phyloP scores from a whole-genome alignment of 37 sponge, comb jelly and placozoan genomes.

The Cladorhizidae sp. region DNA sequence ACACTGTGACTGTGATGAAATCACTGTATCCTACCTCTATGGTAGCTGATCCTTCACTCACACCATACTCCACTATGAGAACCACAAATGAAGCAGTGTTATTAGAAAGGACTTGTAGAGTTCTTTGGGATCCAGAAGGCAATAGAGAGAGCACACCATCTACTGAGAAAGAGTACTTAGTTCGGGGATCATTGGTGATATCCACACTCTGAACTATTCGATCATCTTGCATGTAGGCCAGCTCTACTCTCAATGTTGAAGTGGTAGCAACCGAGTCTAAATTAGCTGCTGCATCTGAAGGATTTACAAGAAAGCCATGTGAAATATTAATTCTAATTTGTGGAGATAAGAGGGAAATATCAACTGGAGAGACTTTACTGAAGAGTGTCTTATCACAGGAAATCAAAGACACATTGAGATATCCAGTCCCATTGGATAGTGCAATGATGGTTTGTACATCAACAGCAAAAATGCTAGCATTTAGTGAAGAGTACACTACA shows the following conservation, averaged over 20 bases:
- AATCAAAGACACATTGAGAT: constrained; percentile 43
- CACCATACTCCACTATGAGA: background rate
- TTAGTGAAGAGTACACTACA: constrained; percentile 21
- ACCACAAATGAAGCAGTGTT: background rate
- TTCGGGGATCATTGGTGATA: constrained; percentile 14
- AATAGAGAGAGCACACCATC: constrained; percentile 7
- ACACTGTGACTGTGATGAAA: constrained; percentile 5
- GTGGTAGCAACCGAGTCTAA: constrained; percentile 3
- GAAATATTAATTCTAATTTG: constrained; percentile 11
- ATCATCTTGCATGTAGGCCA: constrained; percentile 10
- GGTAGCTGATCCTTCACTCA: background rate
- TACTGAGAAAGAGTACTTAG: background rate
- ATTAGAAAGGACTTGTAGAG: background rate
- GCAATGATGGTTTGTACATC: constrained; percentile 14
- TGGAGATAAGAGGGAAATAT: constrained; percentile 19
- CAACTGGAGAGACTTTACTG: background rate
- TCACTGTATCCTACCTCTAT: constrained; percentile 30
- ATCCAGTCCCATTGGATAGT: constrained; percentile 29
- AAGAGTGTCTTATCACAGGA: constrained; percentile 4
- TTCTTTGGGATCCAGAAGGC: background rate
- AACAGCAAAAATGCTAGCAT: constrained; percentile 14
- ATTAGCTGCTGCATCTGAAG: constrained; percentile 28
- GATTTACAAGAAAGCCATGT: constrained; percentile 12
- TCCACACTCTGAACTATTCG: background rate
- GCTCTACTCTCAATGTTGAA: constrained; percentile 9